Evolutionary conservation across 2,797 vertebrate genomes (phyloP).

Genomic region (Nyctibius grandis): DNA sequence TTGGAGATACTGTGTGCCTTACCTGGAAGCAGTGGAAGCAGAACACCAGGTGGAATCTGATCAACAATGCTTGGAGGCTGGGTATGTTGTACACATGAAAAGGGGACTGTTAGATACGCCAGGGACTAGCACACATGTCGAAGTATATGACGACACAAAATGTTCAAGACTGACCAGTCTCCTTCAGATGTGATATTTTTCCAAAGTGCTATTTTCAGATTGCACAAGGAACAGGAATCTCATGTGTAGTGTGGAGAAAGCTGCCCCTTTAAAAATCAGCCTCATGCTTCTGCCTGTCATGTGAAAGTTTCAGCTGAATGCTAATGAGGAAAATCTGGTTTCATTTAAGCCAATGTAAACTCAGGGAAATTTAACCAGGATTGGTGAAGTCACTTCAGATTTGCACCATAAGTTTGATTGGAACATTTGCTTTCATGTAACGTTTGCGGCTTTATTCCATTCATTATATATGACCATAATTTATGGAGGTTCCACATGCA

Average conservation of each 20-base stretch:
- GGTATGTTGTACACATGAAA: not conserved
- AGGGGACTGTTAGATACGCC: accelerated
- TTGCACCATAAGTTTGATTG: constrained; percentile 44
- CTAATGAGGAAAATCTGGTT: constrained; percentile 33
- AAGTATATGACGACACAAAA: not conserved
- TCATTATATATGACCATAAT: constrained; percentile 57
- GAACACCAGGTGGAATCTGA: not conserved
- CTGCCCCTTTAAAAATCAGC: constrained; percentile 8
- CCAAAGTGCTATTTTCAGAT: not conserved
- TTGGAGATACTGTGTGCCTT: not conserved
- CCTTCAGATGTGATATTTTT: not conserved
- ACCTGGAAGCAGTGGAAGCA: not conserved
- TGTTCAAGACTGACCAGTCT: not conserved
- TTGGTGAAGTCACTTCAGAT: constrained; percentile 52
- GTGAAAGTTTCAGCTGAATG: constrained; percentile 51
- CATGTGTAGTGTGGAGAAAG: not conserved
- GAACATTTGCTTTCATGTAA: constrained; percentile 59
- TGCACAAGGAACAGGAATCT: not conserved
- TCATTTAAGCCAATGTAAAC: constrained; percentile 45
- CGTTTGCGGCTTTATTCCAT: constrained; percentile 45
- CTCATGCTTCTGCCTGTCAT: not conserved
- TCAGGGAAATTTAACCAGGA: not conserved
- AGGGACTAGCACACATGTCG: not conserved
- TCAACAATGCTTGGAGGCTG: not conserved
- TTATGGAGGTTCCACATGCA: constrained; percentile 60